Evolutionary conservation across 2,113 vertebrate genomes (phyloP).

Genomic region (Paracanthobrama guichenoti): DNA sequence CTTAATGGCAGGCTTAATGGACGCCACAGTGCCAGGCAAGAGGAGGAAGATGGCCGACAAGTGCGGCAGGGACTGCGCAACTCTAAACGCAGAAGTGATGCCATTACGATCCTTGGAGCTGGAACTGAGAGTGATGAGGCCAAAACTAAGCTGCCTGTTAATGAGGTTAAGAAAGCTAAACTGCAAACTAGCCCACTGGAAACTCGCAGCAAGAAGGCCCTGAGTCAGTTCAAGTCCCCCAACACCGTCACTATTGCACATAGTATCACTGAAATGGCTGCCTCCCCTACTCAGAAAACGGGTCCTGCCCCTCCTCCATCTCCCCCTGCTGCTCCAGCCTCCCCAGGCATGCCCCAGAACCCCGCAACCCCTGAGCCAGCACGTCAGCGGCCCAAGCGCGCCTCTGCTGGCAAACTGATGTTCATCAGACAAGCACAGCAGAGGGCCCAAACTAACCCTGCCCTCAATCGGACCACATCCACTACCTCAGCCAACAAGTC

Average conservation of each 20-base stretch:
- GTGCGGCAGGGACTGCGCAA: conserved; percentile 93
- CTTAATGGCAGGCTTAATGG: conserved; percentile 92
- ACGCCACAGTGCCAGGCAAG: conserved; percentile 85
- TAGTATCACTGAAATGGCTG: conserved; percentile 73
- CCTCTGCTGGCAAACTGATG: conserved; percentile 87
- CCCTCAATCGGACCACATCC: conserved; percentile 92
- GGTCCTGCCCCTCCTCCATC: conserved; percentile 42
- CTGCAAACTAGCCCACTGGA: conserved; percentile 74
- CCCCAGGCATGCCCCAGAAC: conserved; percentile 57
- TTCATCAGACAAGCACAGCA: conserved; percentile 90
- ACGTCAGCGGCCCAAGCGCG: conserved; percentile 81
- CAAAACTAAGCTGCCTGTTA: conserved; percentile 29
- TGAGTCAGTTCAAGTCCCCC: conserved; percentile 62
- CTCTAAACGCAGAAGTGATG: conserved; percentile 93
- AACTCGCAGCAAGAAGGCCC: conserved; percentile 82
- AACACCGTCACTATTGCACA: conserved; percentile 72
- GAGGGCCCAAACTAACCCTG: conserved; percentile 82
- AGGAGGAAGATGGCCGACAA: conserved; percentile 72
- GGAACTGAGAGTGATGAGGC: background rate
- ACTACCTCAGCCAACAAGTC: conserved; percentile 94
- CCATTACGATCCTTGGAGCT: conserved; percentile 66
- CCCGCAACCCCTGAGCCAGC: conserved; percentile 78
- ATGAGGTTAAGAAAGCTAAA: conserved; percentile 74
- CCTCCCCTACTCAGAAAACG: conserved; percentile 52
- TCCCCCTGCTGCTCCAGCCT: conserved; percentile 46